These are phyloP conservation scores for Monoplex corrugatus DNA, from an alignment of 2,888 invertebrate genomes.

Conservation along the genomic window DNA sequence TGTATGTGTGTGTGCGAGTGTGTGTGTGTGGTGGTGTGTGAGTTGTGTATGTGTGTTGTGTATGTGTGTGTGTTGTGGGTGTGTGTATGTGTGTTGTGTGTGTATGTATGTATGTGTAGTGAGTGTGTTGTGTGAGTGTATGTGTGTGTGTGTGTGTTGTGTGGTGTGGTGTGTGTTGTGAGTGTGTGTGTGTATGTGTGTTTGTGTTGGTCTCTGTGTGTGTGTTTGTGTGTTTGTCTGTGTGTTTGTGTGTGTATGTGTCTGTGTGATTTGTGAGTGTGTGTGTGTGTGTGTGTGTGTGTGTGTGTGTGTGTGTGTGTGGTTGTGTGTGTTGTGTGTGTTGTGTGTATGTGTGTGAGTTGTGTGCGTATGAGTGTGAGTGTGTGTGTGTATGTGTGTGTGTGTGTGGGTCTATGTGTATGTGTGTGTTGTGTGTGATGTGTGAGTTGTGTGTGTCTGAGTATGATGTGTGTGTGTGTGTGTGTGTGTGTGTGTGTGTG, in stretches of 20 bases:
- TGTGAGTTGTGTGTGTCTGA: too few species aligned
- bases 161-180: background rate
- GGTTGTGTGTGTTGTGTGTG: too few species aligned
- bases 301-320: background rate
- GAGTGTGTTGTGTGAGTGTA: background rate
- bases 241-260: background rate
- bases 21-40: background rate
- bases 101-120: background rate
- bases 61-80: background rate
- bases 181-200: background rate
- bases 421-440: too few species aligned
- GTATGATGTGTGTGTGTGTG: background rate
- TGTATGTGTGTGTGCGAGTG: background rate
- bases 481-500: background rate
- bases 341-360: background rate
- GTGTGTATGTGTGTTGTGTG: background rate
- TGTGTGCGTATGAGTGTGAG: background rate
- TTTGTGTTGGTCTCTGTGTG: background rate
- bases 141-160: background rate
- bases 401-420: background rate
- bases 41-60: too few species aligned
- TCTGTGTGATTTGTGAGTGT: too few species aligned
- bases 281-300: background rate
- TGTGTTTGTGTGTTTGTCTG: background rate
- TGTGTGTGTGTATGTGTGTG: background rate